Base-by-base conservation (phyloP, 37 sponge, comb jelly and placozoan genomes). In the Eunapius fragilis region DNA sequence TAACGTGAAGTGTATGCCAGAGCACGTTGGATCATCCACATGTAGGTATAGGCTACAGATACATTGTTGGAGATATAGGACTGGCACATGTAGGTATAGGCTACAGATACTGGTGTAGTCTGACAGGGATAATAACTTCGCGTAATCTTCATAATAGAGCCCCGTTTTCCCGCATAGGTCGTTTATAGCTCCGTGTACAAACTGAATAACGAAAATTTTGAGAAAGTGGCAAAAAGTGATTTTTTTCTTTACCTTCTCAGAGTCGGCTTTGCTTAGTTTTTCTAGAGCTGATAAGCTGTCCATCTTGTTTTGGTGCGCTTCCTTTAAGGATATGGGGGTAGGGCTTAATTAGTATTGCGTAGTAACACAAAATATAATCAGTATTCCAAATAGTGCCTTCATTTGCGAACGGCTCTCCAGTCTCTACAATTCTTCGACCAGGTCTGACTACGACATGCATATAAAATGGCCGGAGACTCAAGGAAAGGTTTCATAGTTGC, bases 401-500 rank as follows among this genome's bases (percentile, higher is more conserved):
- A 26, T 31, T 33, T 34, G 76, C 30, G 33, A 75, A 75, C 76
- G 25, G 33, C 25, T 32, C 32, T 34, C 30, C 32, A 32, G 48
- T 41, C 80, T 11, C n/a, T 9, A 38, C 80, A 47, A 47, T 67
- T 26, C 48, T 50, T 26, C 12, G 6, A 3, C 24, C 5, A 6
- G 7, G n/a, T 31, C n/a, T 31, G 25, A 31, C 3, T 9, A 6
- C n/a, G 25, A 5, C 37, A 76, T 76, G 34, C 9, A 31, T 41
- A 30, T 70, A 83, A 0, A 32, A 94, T 94, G 95, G 80, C 93
- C 0, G 93, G 80, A 37, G 96, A 96, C 74, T 86, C 92, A 14
- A 88, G 96, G 33, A 96, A 96, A 45, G 89, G 87, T 27, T 94
- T 91, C 47, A 50, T 96, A 7, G 71, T 96, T 0, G 86, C 92